A percentile compares a stretch with the other conserved stretches of the same genome.
These are phyloP conservation scores for Phyllotreta striolata DNA, from an alignment of 2,888 invertebrate genomes.

Conservation along the genomic window DNA sequence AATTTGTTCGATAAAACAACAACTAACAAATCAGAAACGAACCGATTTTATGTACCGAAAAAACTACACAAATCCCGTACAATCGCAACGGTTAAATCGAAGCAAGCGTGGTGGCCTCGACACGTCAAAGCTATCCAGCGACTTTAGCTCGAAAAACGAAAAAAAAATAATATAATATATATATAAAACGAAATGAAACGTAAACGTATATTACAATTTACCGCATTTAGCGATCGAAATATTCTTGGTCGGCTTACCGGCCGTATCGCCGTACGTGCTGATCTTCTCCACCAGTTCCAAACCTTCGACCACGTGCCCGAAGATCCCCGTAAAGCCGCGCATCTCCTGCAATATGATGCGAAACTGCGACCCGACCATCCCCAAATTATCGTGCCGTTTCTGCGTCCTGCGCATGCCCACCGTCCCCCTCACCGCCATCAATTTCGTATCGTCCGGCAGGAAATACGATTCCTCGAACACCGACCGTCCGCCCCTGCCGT, in stretches of 20 bases:
- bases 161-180: too few relatives aligned
- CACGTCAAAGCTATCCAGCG: too few relatives aligned
- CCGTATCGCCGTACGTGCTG: constrained; percentile 78
- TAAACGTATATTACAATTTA: constrained; percentile 62
- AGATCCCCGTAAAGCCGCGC: constrained; percentile 84
- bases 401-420: constrained; percentile 85
- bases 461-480: constrained; percentile 81
- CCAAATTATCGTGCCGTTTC: constrained; percentile 79
- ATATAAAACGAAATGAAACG: too few relatives aligned
- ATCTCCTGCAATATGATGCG: constrained; percentile 82
- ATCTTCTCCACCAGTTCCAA: constrained; percentile 81
- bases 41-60: not conserved
- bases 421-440: constrained; percentile 77
- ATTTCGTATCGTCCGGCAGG: constrained; percentile 82
- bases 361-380: constrained; percentile 86
- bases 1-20: not conserved
- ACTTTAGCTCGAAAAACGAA: too few relatives aligned
- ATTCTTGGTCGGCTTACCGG: constrained; percentile 79
- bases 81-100: too few relatives aligned
- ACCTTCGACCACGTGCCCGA: constrained; percentile 82
- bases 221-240: constrained; percentile 80
- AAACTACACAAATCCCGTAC: too few relatives aligned
- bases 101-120: too few relatives aligned
- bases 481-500: constrained; percentile 80
- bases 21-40: not conserved